Evolutionary conservation across 2,888 invertebrate species (phyloP), one percentile per base, ranked within the genome.

Genomic region (Eristalinus aeneus): DNA sequence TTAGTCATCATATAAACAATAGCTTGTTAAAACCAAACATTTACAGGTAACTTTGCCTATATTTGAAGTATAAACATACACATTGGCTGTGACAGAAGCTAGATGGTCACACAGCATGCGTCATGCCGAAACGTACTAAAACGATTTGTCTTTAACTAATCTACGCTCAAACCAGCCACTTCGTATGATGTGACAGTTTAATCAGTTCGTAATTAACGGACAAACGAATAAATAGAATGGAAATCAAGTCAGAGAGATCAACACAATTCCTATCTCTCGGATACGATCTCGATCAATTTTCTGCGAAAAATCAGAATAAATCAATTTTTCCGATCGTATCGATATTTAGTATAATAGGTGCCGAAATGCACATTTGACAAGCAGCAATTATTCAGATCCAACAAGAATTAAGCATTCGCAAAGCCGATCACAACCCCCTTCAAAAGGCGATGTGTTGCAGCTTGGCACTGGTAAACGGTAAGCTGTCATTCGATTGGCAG

Each of bases 211-310:
- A 75, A 84, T 84, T 79, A 84, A 84, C 74, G 71, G 65, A 69
- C 79, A 78, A 79, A 54, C 60, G 23, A 78, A 65, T 71, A 68
- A 64, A 61, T 77, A 68, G 27, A 20, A 6, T 11, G 22, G 16
- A 58, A 61, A 23, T 22, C n/a, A 54, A 71, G 54, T 10, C 46
- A 39, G 46, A 68, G 46, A 12, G 58, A 27, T 53, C 54, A 22
- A 32, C 23, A 46, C n/a, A 58, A 68, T 32, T 76, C 58, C 46
- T 31, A 68, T 71, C 67, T 67, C 54, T 80, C 22, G 67, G 54
- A 84, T 75, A 75, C 79, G 64, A 80, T 76, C 80, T 80, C 72
- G 76, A 80, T 75, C 72, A 76, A 85, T 85, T 80, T 71, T 63
- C 80, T 85, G 16, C 46, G 8, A 46, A 46, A 46, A 46, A 46